phyloP scores from a whole-genome alignment of 2,888 invertebrate genomes.

The Allolobophora icterica region DNA sequence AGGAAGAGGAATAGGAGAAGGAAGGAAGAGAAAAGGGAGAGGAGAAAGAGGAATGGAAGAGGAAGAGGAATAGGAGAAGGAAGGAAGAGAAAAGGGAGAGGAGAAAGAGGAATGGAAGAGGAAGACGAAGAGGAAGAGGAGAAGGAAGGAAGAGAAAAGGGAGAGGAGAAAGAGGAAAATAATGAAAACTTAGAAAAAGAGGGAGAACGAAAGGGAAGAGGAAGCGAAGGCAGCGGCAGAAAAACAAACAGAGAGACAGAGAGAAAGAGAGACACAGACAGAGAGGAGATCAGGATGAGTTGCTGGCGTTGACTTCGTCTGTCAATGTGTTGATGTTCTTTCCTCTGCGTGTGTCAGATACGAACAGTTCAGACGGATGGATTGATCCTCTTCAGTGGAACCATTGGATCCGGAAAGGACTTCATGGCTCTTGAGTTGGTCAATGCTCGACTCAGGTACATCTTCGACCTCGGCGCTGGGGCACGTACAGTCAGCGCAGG shows the following conservation, averaged over 20 bases:
- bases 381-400: conserved; percentile 80
- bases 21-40: neutral
- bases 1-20: neutral
- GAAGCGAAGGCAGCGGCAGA: neutral
- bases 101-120: too few relatives aligned
- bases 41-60: neutral
- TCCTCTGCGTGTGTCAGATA: conserved; percentile 70
- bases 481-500: neutral
- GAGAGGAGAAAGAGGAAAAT: too few relatives aligned
- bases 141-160: too few relatives aligned
- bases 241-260: neutral
- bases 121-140: too few relatives aligned
- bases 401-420: conserved; percentile 77
- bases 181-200: too few relatives aligned
- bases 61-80: too few relatives aligned
- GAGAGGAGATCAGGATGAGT: neutral
- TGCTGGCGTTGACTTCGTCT: neutral
- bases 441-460: conserved; percentile 87
- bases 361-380: conserved; percentile 88
- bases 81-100: too few relatives aligned
- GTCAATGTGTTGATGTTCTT: neutral
- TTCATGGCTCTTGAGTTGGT: conserved; percentile 89
- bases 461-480: conserved; percentile 90
- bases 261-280: neutral
- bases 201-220: neutral